Base-by-base conservation (phyloP, 2,888 invertebrate species). In the Drosophila hamatofila region DNA sequence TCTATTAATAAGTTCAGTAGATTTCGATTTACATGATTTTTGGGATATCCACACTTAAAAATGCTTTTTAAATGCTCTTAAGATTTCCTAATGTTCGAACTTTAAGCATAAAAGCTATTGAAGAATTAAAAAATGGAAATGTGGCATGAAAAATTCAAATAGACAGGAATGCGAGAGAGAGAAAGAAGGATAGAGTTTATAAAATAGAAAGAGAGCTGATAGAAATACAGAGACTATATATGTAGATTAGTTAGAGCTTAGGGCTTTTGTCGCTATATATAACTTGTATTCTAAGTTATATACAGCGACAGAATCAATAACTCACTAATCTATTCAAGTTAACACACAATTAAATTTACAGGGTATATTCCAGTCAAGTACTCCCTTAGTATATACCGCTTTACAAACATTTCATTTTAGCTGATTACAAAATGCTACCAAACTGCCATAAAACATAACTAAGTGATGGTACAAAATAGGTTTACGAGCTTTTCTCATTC, bases 401-500 rank as follows among this genome's bases (percentile, higher is more conserved):
- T 27, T 6, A n/a, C 5, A 9, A 48, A 58, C 61, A 61, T 65
- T 75, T 30, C 54, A 5, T 35, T 35, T 41, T 27, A 44, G 54
- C 42, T 71, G 71, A 59, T 55, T 65, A 49, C 42, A 33, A 54
- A 54, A 52, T 48, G 16, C 44, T 18, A 39, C 3, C 12, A 23
- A 33, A 42, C 16, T 2, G 7, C 64, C 9, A 65, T 66, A 66
- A 66, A 60, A 61, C 1, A 49, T 39, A 65, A 62, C 35, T 2
- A 9, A 57, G 49, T 27, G 33, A 61, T 65, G 39, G 58, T 44
- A 11, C 52, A 46, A 63, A 46, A 54, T n/a, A 39, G n/a, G 25
- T 67, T 76, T 51, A 76, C 49, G 75, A 67, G 56, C 25, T 39
- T 18, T 25, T 46, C 63, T 18, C 42, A 16, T 44, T 37, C 54